Evolutionary conservation across 2,888 invertebrate genomes (phyloP).

Genomic region (Temnothorax rugatulus): DNA sequence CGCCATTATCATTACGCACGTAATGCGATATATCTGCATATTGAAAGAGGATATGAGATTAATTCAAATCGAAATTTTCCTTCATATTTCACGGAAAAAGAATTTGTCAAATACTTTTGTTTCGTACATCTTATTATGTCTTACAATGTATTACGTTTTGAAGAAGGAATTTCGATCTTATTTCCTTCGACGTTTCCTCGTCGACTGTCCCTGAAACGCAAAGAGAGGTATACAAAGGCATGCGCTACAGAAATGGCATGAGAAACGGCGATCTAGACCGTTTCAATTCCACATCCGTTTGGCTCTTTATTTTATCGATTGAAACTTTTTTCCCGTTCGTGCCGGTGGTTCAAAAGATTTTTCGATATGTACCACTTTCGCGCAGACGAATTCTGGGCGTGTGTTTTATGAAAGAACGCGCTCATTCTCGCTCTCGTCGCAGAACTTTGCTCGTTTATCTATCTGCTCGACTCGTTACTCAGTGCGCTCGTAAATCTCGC

Average conservation of each 20-base stretch:
- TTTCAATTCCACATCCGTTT: conserved; percentile 29
- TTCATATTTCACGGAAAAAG: not conserved
- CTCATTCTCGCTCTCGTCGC: conserved; percentile 66
- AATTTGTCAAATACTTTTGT: not conserved
- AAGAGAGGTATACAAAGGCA: not conserved
- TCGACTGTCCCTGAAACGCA: not conserved
- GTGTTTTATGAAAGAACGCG: conserved; percentile 45
- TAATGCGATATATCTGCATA: not conserved
- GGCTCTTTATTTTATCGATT: conserved; percentile 31
- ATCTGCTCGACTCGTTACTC: conserved; percentile 42
- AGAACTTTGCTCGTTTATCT: conserved; percentile 70
- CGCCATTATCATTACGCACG: not conserved
- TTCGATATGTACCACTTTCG: not conserved
- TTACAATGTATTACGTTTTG: not conserved
- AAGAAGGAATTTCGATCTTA: conserved; percentile 5
- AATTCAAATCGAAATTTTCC: not conserved
- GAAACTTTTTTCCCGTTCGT: conserved; percentile 22
- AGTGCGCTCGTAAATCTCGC: conserved; percentile 52
- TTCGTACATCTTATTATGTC: not conserved
- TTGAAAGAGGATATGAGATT: conserved; percentile 3
- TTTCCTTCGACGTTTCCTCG: not conserved
- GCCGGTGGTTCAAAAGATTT: conserved; percentile 18
- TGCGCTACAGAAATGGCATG: conserved; percentile 1
- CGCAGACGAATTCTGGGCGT: conserved; percentile 4
- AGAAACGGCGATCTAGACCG: conserved; percentile 8